These are phyloP conservation scores for Nibea coibor DNA, from an alignment of 2,113 vertebrate species.

Conservation along the genomic window DNA sequence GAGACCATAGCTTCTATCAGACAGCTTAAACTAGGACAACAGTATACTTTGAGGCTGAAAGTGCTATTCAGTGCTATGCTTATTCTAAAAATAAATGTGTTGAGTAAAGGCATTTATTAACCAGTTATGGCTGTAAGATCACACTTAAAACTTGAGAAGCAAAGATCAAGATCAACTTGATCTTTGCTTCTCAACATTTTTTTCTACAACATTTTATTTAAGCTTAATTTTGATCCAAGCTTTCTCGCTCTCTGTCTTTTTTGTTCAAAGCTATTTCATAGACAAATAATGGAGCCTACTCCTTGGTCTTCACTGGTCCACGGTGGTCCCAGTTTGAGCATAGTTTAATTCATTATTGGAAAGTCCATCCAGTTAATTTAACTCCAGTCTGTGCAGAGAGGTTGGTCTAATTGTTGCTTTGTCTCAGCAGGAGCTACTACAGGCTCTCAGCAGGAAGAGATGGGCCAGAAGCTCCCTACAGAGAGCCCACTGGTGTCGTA, in stretches of 20 bases:
- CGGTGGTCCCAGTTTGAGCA: constrained; percentile 31
- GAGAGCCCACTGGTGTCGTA: constrained; percentile 38
- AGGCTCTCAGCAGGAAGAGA: constrained; percentile 44
- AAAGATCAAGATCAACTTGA: no score
- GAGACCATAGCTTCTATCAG: constrained; percentile 3
- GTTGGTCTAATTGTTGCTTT: constrained; percentile 46
- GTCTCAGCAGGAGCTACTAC: constrained; percentile 29
- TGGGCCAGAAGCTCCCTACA: constrained; percentile 39
- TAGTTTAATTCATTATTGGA: constrained; percentile 46
- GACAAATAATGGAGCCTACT: constrained; percentile 12
- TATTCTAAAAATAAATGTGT: constrained; percentile 20
- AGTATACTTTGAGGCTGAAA: constrained; percentile 2
- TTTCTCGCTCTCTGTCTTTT: neutral
- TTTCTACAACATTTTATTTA: neutral
- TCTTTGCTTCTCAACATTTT: neutral
- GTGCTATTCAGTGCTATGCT: neutral
- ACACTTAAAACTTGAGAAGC: no score
- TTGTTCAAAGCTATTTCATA: constrained; percentile 22
- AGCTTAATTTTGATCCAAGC: neutral
- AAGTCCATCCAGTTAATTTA: constrained; percentile 49
- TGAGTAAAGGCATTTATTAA: constrained; percentile 9
- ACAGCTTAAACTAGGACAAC: constrained; percentile 37
- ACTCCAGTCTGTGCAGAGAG: constrained; percentile 7
- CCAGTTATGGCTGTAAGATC: neutral
- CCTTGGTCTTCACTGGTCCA: neutral